Evolutionary conservation across 1,140 invertebrate genomes (phyloP), one percentile per base, ranked within the genome.

Genomic region (Drosophila melanogaster): DNA sequence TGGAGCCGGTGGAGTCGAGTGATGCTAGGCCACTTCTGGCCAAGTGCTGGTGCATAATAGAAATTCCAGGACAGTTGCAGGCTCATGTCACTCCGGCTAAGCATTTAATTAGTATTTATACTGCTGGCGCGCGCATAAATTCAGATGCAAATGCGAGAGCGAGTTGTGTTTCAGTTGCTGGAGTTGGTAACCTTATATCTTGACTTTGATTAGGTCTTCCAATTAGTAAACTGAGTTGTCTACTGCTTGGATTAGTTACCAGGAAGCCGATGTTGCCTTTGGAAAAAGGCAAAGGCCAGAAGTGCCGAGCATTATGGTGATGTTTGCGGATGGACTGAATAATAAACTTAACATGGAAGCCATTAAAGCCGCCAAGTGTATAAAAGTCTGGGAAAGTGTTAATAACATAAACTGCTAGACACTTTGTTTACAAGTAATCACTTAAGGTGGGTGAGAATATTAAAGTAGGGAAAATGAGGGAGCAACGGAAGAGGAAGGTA

Each of bases 31-130:
- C 64, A 67, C 55, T 58, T 54, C 54, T 77, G 72, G 50, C 55
- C 62, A 70, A 77, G 73, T 61, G 57, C 65, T 55, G 55, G 50
- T 51, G 74, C 74, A 77, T 76, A 66, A 71, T 66, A 66, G 58
- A 49, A 37, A 38, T 76, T 50, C 64, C 38, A 51, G 72, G 65
- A 78, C 66, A 71, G 47, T 47, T 46, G 46, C 41, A 26, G 64
- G 51, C 65, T 53, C 73, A 37, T 58, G 65, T 71, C 56, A 59
- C 43, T 33, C 54, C 69, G 74, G 44, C 60, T 72, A 66, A 79
- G 76, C 60, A 79, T 79, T 79, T 79, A 79, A 79, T 79, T 79
- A 79, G 77, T 78, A 65, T 79, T 78, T 77, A 77, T 65, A 56
- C n/a, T 30, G 56, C 56, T 41, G 74, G 59, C 69, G 58, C 47